Evolutionary conservation across 1,140 invertebrate species (phyloP).

Genomic region (Pollicipes pollicipes): DNA sequence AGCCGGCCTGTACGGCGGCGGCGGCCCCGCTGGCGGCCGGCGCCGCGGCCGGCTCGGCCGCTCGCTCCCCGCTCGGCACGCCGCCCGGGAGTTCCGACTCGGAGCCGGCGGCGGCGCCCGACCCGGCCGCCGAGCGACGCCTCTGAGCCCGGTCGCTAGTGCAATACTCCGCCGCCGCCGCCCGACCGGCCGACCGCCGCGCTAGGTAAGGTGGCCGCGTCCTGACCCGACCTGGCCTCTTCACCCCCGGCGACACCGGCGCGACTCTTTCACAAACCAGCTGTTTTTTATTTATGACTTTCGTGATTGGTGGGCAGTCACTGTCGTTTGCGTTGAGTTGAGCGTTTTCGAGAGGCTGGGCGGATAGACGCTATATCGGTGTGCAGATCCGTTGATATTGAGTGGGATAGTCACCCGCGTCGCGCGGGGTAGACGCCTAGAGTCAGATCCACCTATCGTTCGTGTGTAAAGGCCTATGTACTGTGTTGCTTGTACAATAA

Average conservation of each 20-base stretch:
- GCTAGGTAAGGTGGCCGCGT: too few species aligned
- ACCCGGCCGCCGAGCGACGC: not conserved
- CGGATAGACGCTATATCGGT: not conserved
- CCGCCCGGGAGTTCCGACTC: not conserved
- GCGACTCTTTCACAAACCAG: not conserved
- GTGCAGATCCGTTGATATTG: not conserved
- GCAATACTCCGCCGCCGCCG: not conserved
- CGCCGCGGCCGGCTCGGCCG: too few species aligned
- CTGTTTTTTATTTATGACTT: not conserved
- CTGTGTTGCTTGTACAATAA: constrained; percentile 2
- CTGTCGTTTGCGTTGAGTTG: not conserved
- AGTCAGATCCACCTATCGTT: not conserved
- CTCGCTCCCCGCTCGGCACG: not conserved
- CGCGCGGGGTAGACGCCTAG: not conserved
- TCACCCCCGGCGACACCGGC: too few species aligned
- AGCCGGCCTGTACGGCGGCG: not conserved
- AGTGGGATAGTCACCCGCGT: not conserved
- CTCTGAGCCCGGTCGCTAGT: not conserved
- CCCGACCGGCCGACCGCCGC: not conserved
- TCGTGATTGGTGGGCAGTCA: not conserved
- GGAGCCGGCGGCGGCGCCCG: not conserved
- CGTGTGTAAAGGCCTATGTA: not conserved
- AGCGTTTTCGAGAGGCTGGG: not conserved
- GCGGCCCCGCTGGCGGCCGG: not conserved
- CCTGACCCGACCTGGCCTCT: too few species aligned